Conservation (phyloP, 2,113 vertebrate genomes). For the Phasianus colchicus region DNA sequence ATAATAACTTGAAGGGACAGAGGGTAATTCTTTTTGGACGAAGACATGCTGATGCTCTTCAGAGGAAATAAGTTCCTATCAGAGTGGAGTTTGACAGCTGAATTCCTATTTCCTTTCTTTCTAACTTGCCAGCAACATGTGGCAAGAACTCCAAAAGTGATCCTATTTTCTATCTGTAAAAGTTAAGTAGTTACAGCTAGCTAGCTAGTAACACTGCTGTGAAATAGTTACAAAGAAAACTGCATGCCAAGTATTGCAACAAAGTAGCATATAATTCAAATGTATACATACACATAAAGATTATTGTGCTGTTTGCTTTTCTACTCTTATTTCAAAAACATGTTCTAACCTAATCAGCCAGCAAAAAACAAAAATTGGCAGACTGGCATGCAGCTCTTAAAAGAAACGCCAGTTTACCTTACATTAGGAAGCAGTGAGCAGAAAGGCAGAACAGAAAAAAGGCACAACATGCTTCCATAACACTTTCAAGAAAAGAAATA, state of each 20-base stretch:
- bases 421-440: background rate
- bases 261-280: background rate
- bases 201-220: background rate
- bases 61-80: background rate
- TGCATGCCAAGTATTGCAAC: background rate
- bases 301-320: background rate
- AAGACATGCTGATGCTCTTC: background rate
- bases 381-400: background rate
- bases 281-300: background rate
- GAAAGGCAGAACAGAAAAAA: fast-evolving
- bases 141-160: background rate
- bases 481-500: background rate
- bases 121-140: background rate
- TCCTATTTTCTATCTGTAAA: background rate
- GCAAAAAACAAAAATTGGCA: background rate
- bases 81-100: background rate
- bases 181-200: background rate
- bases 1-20: background rate
- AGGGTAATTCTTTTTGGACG: background rate
- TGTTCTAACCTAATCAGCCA: background rate
- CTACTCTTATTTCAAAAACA: background rate
- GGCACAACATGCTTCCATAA: background rate
- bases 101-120: background rate
- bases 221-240: background rate
- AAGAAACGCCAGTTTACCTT: background rate